Percentiles rank a stretch among this genome's conserved stretches.
phyloP scores from a whole-genome alignment of 2,113 vertebrate genomes.

The Amblyopsis rosae region DNA sequence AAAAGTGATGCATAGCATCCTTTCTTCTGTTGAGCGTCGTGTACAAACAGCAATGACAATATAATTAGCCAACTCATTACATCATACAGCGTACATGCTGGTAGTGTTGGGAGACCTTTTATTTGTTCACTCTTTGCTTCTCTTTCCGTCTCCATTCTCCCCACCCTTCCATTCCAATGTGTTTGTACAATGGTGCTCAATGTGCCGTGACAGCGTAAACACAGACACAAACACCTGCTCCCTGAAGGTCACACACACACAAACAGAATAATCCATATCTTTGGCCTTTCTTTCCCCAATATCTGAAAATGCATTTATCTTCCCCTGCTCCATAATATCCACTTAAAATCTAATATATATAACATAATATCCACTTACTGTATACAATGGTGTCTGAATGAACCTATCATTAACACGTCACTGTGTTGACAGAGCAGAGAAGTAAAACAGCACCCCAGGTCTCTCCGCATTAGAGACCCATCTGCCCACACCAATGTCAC shows the following conservation, averaged over 20 bases:
- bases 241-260: constrained; percentile 59
- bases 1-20: too few relatives aligned
- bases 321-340: too few relatives aligned
- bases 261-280: background rate
- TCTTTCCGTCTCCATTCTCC: background rate
- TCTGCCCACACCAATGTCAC: constrained; percentile 63
- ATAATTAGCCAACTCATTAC: background rate
- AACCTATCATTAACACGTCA: constrained; percentile 57
- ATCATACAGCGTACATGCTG: background rate
- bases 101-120: background rate
- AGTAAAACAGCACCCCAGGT: constrained; percentile 47
- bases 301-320: too few relatives aligned
- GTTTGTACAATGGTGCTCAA: constrained; percentile 61
- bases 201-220: constrained; percentile 63
- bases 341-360: background rate
- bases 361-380: background rate
- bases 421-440: constrained; percentile 21
- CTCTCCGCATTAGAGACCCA: constrained; percentile 49
- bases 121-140: background rate
- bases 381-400: constrained; percentile 44
- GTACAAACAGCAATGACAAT: background rate
- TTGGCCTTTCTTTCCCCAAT: too few relatives aligned
- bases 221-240: constrained; percentile 68
- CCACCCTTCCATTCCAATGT: constrained; percentile 16
- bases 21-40: too few relatives aligned